These are phyloP conservation scores for Anolis carolinensis DNA, from an alignment of 2,113 vertebrate species.

Conservation along the genomic window DNA sequence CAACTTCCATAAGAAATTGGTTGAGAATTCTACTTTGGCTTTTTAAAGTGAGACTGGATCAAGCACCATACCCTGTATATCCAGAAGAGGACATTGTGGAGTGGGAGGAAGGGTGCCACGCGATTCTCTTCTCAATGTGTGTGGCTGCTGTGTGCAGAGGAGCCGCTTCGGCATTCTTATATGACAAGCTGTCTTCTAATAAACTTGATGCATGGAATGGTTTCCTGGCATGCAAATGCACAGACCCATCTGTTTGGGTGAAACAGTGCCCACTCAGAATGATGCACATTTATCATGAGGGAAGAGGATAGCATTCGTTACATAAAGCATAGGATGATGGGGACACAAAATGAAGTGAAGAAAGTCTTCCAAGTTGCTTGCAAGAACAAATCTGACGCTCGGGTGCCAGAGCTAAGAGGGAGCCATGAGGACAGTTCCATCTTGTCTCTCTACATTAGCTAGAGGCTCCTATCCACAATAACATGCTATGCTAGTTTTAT, in stretches of 20 bases:
- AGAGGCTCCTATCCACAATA: no score
- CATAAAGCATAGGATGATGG: slow-evolving; percentile 39
- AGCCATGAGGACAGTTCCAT: no score
- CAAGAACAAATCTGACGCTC: slow-evolving; percentile 57
- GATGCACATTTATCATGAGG: neutral
- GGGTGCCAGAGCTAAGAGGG: no score
- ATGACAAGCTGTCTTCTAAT: slow-evolving; percentile 16
- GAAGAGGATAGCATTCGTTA: neutral
- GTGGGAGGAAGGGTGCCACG: neutral
- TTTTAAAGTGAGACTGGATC: neutral
- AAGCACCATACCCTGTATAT: neutral
- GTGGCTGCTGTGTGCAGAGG: neutral
- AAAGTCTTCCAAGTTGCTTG: slow-evolving; percentile 52
- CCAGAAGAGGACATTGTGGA: neutral
- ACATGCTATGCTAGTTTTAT: no score
- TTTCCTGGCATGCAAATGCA: neutral
- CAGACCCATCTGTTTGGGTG: neutral
- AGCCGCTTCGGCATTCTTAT: slow-evolving; percentile 16
- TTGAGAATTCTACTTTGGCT: neutral
- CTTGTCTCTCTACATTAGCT: no score
- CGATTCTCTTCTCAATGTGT: neutral
- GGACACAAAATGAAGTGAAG: slow-evolving; percentile 50
- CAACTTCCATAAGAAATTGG: neutral
- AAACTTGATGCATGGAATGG: neutral
- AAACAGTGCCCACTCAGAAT: slow-evolving; percentile 17